Percentiles rank a stretch among this genome's conserved stretches.
These are phyloP conservation scores for Teinopalpus imperialis DNA, from an alignment of 2,888 invertebrate species.

Conservation along the genomic window DNA sequence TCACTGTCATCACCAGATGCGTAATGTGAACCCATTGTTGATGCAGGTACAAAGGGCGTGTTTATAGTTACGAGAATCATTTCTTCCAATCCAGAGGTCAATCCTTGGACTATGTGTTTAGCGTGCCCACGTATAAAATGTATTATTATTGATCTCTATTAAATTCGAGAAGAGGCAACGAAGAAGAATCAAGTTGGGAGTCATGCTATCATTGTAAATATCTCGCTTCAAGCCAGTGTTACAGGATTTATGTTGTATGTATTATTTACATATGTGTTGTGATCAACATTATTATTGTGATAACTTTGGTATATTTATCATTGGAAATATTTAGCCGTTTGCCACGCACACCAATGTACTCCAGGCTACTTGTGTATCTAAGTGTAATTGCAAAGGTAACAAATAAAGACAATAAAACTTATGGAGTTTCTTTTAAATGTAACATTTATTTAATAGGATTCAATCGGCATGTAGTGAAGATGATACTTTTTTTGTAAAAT, in stretches of 20 bases:
- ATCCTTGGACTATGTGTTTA: constrained; percentile 76
- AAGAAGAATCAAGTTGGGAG: constrained; percentile 36
- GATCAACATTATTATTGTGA: constrained; percentile 70
- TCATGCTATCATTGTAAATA: constrained; percentile 51
- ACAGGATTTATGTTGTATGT: constrained; percentile 54
- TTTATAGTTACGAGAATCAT: constrained; percentile 80
- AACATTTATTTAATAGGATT: constrained; percentile 13
- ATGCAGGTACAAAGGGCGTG: constrained; percentile 80
- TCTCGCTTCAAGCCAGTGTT: constrained; percentile 48
- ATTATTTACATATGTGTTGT: constrained; percentile 60
- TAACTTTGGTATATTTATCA: constrained; percentile 47
- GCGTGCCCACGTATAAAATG: constrained; percentile 78
- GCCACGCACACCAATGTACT: constrained; percentile 33
- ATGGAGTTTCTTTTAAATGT: constrained; percentile 56
- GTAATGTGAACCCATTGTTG: constrained; percentile 62
- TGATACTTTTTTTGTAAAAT: no score
- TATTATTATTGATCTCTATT: constrained; percentile 66
- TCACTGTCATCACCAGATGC: constrained; percentile 34
- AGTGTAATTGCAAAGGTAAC: constrained; percentile 42
- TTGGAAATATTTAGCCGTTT: constrained; percentile 33
- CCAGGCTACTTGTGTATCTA: constrained; percentile 18
- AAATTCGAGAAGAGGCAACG: constrained; percentile 38
- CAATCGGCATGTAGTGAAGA: no score
- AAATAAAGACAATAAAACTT: constrained; percentile 64
- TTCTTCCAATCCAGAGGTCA: constrained; percentile 78